Percentiles rank a stretch among this genome's conserved stretches.
These are phyloP conservation scores for Mugil cephalus DNA, from an alignment of 2,113 vertebrate species.

Conservation along the genomic window DNA sequence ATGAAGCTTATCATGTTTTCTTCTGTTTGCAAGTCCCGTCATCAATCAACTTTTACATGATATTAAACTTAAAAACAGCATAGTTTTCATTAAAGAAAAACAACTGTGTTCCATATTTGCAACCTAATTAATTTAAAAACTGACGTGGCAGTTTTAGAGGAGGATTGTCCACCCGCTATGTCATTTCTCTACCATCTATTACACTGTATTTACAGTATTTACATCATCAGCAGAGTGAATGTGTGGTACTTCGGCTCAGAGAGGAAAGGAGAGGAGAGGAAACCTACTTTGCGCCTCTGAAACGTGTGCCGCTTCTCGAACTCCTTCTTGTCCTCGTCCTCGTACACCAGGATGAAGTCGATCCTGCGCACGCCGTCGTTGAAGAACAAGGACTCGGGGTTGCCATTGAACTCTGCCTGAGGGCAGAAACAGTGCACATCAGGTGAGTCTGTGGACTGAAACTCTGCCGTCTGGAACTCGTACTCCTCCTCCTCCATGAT, in stretches of 20 bases:
- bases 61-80: no score
- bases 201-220: neutral
- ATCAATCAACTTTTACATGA: neutral
- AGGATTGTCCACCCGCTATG: no score
- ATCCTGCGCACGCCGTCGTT: constrained; percentile 90
- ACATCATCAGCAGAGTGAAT: neutral
- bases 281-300: constrained; percentile 85
- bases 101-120: no score
- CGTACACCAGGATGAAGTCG: constrained; percentile 94
- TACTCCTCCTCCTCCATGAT: constrained; percentile 72
- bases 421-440: constrained; percentile 40
- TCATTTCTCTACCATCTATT: no score
- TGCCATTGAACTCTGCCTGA: constrained; percentile 89
- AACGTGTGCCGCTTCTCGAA: constrained; percentile 83
- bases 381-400: constrained; percentile 91
- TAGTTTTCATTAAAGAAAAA: neutral
- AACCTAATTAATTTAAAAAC: no score
- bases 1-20: neutral
- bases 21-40: neutral
- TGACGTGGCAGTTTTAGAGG: no score
- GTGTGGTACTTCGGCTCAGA: neutral
- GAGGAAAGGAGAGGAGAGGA: neutral
- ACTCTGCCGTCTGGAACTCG: constrained; percentile 39
- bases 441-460: constrained; percentile 22
- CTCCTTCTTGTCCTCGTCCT: constrained; percentile 90